Evolutionary conservation across 2,113 vertebrate genomes (phyloP).

Genomic region (Ursus arctos): DNA sequence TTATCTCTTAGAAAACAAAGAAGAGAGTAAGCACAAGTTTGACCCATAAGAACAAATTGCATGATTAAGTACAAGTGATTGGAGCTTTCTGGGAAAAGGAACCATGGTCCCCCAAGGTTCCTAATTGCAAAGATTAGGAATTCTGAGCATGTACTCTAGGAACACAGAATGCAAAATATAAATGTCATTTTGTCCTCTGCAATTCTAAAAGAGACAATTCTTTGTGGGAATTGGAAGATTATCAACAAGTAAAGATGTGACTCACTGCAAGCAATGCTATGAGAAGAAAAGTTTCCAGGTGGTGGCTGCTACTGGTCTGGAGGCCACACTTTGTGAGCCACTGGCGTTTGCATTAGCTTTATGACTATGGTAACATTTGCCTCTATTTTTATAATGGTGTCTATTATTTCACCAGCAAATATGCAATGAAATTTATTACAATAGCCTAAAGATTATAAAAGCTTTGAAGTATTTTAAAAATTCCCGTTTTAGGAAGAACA

Average conservation of each 20-base stretch:
- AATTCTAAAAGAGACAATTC: background rate
- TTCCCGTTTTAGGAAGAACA: slow-evolving; percentile 90
- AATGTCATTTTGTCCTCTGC: background rate
- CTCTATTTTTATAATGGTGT: background rate
- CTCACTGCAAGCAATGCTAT: background rate
- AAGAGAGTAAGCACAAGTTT: background rate
- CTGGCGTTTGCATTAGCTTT: background rate
- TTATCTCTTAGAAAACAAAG: slow-evolving; percentile 21
- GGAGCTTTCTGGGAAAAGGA: background rate
- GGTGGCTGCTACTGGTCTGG: background rate
- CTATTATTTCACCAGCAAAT: background rate
- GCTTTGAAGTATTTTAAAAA: background rate
- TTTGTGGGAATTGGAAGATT: slow-evolving; percentile 19
- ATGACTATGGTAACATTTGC: background rate
- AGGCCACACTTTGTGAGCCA: background rate
- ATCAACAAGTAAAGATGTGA: background rate
- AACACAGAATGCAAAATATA: slow-evolving; percentile 30
- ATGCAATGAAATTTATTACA: background rate
- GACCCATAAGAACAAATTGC: background rate
- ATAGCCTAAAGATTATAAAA: slow-evolving; percentile 11
- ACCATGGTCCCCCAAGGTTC: background rate
- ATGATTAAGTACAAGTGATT: background rate
- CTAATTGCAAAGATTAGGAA: background rate
- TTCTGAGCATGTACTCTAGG: slow-evolving; percentile 8
- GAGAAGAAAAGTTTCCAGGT: background rate